Evolutionary conservation across 2,113 vertebrate species (phyloP).

Genomic region (Cyprinodon tularosa): DNA sequence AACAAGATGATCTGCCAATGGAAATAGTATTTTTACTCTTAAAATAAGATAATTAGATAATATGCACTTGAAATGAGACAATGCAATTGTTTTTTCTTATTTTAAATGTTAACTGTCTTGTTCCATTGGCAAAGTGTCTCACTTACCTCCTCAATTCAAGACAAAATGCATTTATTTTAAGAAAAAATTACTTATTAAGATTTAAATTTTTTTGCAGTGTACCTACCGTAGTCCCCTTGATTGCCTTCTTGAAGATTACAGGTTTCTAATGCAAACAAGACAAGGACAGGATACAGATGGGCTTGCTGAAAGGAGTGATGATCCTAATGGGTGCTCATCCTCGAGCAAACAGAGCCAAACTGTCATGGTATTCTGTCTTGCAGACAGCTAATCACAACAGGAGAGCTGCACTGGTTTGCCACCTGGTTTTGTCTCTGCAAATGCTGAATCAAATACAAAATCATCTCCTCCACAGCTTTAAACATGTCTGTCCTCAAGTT

Average conservation of each 20-base stretch:
- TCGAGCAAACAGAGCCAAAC: slow-evolving; percentile 11
- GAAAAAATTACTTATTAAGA: too few relatives aligned
- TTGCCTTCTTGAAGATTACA: slow-evolving; percentile 35
- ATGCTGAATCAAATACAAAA: neutral
- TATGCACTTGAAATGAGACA: too few relatives aligned
- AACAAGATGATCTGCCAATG: too few relatives aligned
- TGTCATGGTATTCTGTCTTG: neutral
- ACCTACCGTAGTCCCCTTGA: slow-evolving; percentile 36
- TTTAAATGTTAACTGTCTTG: too few relatives aligned
- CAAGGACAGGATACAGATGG: slow-evolving; percentile 17
- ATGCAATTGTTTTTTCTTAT: too few relatives aligned
- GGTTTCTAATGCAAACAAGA: slow-evolving; percentile 44
- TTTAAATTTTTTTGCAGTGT: neutral
- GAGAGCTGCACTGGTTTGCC: neutral
- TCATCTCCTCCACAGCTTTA: slow-evolving; percentile 1
- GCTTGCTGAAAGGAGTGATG: slow-evolving; percentile 7
- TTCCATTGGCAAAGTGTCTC: too few relatives aligned
- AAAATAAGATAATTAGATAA: too few relatives aligned
- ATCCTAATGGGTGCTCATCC: slow-evolving; percentile 25
- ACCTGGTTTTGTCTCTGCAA: neutral
- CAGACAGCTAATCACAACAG: slow-evolving; percentile 13
- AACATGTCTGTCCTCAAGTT: slow-evolving; percentile 23
- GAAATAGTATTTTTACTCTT: too few relatives aligned
- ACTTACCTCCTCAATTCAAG: too few relatives aligned
- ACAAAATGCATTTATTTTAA: too few relatives aligned